Conservation (phyloP, 2,113 vertebrate species). For the Smithornis capensis region DNA sequence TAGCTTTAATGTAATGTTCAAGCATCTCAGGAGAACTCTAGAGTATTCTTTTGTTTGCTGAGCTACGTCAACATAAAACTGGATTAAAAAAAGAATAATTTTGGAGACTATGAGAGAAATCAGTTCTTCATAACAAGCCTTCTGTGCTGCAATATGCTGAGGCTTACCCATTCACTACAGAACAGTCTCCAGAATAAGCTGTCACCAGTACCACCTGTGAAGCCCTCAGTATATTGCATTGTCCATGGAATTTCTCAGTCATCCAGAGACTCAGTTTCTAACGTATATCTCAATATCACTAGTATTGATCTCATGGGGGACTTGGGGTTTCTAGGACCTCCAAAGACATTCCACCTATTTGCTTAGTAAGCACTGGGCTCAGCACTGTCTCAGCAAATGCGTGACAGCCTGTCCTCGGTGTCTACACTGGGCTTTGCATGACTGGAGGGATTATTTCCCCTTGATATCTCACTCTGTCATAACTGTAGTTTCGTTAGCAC, state of each 20-base stretch:
- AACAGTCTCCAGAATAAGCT: neutral
- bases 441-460: neutral
- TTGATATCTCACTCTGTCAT: neutral
- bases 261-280: neutral
- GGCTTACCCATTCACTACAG: neutral
- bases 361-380: neutral
- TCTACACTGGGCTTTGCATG: neutral
- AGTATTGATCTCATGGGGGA: neutral
- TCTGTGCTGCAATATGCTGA: neutral
- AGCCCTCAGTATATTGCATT: neutral
- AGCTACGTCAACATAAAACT: neutral
- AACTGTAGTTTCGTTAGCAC: neutral
- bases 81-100: neutral
- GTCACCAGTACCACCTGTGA: neutral
- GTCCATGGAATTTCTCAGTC: neutral
- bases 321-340: neutral
- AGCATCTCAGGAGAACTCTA: neutral
- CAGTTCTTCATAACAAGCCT: neutral
- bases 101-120: neutral
- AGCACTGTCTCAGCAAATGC: neutral
- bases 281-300: neutral
- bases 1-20: neutral
- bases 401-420: neutral
- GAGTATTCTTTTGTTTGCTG: neutral
- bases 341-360: neutral